These are phyloP conservation scores for Brachymystax lenok DNA, from an alignment of 2,797 vertebrate species.

Conservation along the genomic window DNA sequence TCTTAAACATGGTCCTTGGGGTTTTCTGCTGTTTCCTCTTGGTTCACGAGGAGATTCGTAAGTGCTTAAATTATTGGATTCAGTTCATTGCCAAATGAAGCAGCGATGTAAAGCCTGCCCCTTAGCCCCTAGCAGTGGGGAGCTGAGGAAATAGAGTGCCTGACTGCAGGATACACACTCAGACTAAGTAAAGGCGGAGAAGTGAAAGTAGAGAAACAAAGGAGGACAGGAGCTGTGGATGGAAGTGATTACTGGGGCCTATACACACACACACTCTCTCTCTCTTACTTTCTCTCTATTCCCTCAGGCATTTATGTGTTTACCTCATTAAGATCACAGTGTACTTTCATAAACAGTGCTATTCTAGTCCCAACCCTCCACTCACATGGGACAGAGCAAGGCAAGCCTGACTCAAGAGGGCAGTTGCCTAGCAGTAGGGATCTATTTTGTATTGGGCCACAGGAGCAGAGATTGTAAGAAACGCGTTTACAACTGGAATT, in stretches of 20 bases:
- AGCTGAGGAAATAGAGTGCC: background rate
- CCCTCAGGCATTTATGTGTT: background rate
- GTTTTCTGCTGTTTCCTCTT: slow-evolving; percentile 39
- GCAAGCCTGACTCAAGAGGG: slow-evolving; percentile 34
- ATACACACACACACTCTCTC: no score
- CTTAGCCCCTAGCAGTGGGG: background rate
- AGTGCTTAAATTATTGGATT: slow-evolving; percentile 5
- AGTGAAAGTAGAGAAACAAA: slow-evolving; percentile 15
- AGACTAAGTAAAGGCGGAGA: background rate
- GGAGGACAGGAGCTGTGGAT: slow-evolving; percentile 10
- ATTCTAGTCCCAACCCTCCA: slow-evolving; percentile 32
- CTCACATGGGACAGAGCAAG: background rate
- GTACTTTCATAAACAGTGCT: background rate
- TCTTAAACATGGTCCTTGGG: slow-evolving; percentile 13
- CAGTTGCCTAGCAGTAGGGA: slow-evolving; percentile 58
- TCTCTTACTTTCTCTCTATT: background rate
- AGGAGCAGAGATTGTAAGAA: slow-evolving; percentile 33
- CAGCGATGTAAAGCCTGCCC: background rate
- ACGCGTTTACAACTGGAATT: background rate
- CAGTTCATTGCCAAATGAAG: background rate
- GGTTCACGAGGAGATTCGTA: slow-evolving; percentile 51
- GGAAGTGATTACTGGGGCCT: slow-evolving; percentile 38
- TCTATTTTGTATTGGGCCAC: slow-evolving; percentile 46
- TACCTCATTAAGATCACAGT: background rate
- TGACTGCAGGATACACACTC: background rate